These are phyloP conservation scores for Lepidocolaptes lacrymiger DNA, from an alignment of 2,797 vertebrate species.

Conservation along the genomic window DNA sequence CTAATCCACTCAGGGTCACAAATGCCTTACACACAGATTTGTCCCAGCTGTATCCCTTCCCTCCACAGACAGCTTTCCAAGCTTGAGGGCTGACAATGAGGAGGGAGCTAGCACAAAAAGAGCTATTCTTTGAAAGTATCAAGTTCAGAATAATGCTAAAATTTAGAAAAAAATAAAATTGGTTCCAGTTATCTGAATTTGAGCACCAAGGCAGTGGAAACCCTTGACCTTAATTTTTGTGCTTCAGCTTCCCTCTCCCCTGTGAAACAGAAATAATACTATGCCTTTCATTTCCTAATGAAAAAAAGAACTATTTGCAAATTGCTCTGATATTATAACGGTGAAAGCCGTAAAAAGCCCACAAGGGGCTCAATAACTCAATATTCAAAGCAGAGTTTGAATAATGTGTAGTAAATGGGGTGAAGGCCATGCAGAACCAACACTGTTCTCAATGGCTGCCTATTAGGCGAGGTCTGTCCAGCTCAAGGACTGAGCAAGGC, in stretches of 20 bases:
- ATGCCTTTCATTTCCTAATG: background rate
- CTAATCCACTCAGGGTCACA: background rate
- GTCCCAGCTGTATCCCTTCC: background rate
- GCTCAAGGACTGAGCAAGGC: background rate
- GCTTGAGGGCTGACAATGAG: background rate
- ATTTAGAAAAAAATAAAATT: background rate
- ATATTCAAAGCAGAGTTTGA: constrained; percentile 6
- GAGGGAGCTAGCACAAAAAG: background rate
- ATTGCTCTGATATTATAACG: background rate
- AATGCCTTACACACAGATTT: background rate
- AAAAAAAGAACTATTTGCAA: background rate
- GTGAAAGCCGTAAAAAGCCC: background rate
- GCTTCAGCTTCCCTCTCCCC: background rate
- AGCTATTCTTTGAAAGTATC: background rate
- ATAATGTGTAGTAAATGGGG: background rate
- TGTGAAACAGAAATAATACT: background rate
- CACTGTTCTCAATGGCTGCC: background rate
- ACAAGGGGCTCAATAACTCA: background rate
- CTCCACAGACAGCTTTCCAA: background rate
- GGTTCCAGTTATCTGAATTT: background rate
- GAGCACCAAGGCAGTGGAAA: background rate
- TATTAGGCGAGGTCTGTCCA: background rate
- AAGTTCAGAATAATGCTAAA: background rate
- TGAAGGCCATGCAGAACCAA: background rate
- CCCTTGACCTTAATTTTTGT: background rate